Evolutionary conservation across 2,113 vertebrate species (phyloP).

Genomic region (Microcebus jonahi): DNA sequence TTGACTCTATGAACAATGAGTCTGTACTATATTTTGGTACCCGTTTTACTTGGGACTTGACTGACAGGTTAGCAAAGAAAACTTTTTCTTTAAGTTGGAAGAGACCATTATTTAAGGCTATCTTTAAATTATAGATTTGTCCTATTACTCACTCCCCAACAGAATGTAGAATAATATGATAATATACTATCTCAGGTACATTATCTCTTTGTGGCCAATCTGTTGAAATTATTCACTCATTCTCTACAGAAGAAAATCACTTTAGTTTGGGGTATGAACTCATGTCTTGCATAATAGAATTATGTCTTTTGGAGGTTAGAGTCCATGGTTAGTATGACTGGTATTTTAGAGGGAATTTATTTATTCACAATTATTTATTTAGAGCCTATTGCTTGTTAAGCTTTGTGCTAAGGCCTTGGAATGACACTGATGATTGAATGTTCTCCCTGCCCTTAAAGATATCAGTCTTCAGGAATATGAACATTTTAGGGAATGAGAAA

Average conservation of each 20-base stretch:
- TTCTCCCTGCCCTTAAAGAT: not conserved
- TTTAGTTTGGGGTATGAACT: constrained; percentile 45
- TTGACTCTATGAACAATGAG: constrained; percentile 7
- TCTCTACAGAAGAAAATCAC: constrained; percentile 41
- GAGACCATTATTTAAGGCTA: constrained; percentile 23
- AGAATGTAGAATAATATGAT: constrained; percentile 42
- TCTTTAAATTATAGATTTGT: not conserved
- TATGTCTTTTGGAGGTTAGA: constrained; percentile 31
- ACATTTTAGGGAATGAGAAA: constrained; percentile 47
- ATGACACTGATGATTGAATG: constrained; percentile 43
- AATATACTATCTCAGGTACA: not conserved
- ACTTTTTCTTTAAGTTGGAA: constrained; percentile 47
- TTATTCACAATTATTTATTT: constrained; percentile 42
- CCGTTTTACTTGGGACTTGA: constrained; percentile 40
- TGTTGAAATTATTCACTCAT: constrained; percentile 49
- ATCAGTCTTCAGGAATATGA: constrained; percentile 5
- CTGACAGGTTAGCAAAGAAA: constrained; percentile 25
- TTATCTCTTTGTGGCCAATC: not conserved
- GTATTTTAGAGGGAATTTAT: constrained; percentile 39
- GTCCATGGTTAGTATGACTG: constrained; percentile 9
- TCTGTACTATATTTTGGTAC: not conserved
- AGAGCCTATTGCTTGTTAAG: constrained; percentile 18
- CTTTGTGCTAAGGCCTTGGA: constrained; percentile 26
- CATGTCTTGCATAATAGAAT: constrained; percentile 8
- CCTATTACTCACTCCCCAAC: not conserved